Conservation (phyloP, 2,797 vertebrate genomes). For the Calcarius lapponicus region DNA sequence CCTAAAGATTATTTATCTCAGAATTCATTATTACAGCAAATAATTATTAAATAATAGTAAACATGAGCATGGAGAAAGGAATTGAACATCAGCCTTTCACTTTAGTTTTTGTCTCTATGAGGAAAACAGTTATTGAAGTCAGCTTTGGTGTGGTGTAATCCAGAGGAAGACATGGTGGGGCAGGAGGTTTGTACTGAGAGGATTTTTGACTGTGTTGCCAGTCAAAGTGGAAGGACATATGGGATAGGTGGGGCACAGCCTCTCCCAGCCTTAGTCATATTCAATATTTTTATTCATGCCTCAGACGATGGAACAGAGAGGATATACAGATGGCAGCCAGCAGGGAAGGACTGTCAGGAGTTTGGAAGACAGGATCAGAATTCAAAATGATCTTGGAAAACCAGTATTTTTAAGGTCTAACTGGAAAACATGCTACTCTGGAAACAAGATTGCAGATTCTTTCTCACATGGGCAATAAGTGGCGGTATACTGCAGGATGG, state of each 20-base stretch:
- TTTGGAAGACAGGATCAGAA: slow-evolving; percentile 51
- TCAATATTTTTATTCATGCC: slow-evolving; percentile 39
- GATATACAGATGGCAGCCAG: slow-evolving; percentile 67
- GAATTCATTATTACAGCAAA: background rate
- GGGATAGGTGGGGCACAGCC: background rate
- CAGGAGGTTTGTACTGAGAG: background rate
- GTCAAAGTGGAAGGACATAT: slow-evolving; percentile 6
- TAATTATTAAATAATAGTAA: background rate
- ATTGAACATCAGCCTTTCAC: background rate
- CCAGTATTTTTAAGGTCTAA: slow-evolving; percentile 7
- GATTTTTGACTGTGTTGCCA: background rate
- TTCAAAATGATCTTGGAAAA: slow-evolving; percentile 46
- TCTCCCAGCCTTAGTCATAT: background rate
- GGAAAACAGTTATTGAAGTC: background rate
- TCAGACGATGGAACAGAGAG: slow-evolving; percentile 43
- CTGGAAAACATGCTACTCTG: background rate
- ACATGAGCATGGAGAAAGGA: background rate
- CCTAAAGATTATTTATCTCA: background rate
- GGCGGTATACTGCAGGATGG: background rate
- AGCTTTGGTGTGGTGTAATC: background rate
- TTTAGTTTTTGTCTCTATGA: background rate
- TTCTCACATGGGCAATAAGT: background rate
- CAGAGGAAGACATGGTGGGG: background rate
- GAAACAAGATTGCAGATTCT: background rate
- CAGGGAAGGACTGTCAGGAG: slow-evolving; percentile 61